Evolutionary conservation across 2,113 vertebrate species (phyloP).

Genomic region (Mirza zaza): DNA sequence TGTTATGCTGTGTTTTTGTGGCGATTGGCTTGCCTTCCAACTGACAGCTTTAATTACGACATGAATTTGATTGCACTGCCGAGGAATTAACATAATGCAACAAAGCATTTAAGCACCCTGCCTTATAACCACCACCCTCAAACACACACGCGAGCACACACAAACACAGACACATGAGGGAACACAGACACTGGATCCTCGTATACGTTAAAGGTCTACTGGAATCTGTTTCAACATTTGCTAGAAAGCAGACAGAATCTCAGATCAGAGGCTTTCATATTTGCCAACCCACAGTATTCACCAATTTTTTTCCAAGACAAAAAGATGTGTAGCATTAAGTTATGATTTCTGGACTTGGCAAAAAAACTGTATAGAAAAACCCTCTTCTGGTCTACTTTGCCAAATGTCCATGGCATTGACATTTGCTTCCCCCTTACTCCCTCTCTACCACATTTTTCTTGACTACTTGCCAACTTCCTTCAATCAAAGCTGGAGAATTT

Average conservation of each 20-base stretch:
- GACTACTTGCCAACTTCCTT: not conserved
- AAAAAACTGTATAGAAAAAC: not conserved
- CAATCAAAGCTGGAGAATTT: not conserved
- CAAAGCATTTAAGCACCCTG: constrained; percentile 87
- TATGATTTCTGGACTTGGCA: not conserved
- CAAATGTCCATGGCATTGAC: not conserved
- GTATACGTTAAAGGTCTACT: not conserved
- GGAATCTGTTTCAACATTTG: not conserved
- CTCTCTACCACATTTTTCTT: not conserved
- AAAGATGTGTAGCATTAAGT: not conserved
- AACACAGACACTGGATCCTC: not conserved
- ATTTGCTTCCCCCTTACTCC: not conserved
- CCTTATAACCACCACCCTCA: not conserved
- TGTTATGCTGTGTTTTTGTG: constrained; percentile 94
- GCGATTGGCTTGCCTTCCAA: constrained; percentile 92
- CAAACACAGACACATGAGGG: constrained; percentile 3
- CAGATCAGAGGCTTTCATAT: not conserved
- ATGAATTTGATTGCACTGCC: constrained; percentile 94
- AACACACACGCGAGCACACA: not conserved
- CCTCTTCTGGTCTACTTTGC: not conserved
- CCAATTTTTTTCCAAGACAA: not conserved
- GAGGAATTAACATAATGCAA: constrained; percentile 92
- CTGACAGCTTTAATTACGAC: constrained; percentile 99
- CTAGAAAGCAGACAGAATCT: not conserved
- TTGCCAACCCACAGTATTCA: not conserved